A percentile compares a stretch with the other conserved stretches of the same genome.
These are phyloP conservation scores for Anguilla marmorata DNA, from an alignment of 2,797 vertebrate genomes.

Conservation along the genomic window DNA sequence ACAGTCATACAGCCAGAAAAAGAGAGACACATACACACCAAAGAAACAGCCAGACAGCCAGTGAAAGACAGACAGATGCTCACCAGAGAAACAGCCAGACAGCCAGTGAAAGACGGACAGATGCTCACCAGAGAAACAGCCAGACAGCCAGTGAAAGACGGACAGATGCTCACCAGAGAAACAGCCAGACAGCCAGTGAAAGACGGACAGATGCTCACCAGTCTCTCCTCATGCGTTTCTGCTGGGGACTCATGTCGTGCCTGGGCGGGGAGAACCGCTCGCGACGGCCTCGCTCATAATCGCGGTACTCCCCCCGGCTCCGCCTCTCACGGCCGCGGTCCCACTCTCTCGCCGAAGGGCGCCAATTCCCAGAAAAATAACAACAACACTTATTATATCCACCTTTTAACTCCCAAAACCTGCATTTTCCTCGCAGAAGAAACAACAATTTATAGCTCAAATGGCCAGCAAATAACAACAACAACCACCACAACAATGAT, in stretches of 20 bases:
- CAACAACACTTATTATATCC: constrained; percentile 24
- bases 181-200: background rate
- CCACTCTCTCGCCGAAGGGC: constrained; percentile 79
- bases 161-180: background rate
- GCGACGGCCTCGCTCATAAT: constrained; percentile 86
- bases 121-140: too few relatives aligned
- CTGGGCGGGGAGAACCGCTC: constrained; percentile 87
- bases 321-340: constrained; percentile 87
- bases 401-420: background rate
- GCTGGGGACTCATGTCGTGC: constrained; percentile 89
- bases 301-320: constrained; percentile 86
- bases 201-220: constrained; percentile 72
- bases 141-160: too few relatives aligned
- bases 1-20: too few relatives aligned
- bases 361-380: constrained; percentile 43
- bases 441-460: too few relatives aligned
- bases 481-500: too few relatives aligned
- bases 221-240: constrained; percentile 91
- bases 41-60: too few relatives aligned
- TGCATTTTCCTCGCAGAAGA: background rate
- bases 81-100: too few relatives aligned
- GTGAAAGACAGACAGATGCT: too few relatives aligned
- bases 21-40: too few relatives aligned
- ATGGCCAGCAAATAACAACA: too few relatives aligned
- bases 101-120: too few relatives aligned